A percentile compares a stretch with the other conserved stretches of the same genome.
Evolutionary conservation across 2,888 invertebrate species (phyloP).

Genomic region (Apomyelois bistriatella): DNA sequence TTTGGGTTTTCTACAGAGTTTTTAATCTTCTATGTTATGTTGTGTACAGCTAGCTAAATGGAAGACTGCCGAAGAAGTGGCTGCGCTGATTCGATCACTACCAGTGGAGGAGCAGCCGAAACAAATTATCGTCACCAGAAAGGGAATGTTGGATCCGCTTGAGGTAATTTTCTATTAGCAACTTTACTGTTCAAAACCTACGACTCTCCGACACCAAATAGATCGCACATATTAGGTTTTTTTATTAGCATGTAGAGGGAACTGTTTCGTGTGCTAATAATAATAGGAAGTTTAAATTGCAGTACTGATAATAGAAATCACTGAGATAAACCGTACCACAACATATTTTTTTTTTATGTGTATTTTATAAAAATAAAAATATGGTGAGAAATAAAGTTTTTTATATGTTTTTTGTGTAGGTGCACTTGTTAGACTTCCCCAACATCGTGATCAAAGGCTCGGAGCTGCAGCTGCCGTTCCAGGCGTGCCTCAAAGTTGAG

Average conservation of each 20-base stretch:
- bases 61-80: conserved; percentile 99
- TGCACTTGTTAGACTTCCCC: conserved; percentile 99
- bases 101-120: conserved; percentile 99
- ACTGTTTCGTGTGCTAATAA: too few relatives aligned
- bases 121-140: conserved; percentile 99
- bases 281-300: too few relatives aligned
- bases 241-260: too few relatives aligned
- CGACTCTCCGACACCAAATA: too few relatives aligned
- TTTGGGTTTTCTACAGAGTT: conserved; percentile 13
- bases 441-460: conserved; percentile 99
- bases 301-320: too few relatives aligned
- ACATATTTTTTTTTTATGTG: background rate
- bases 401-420: conserved; percentile 65
- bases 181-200: background rate
- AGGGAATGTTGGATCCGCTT: conserved; percentile 99
- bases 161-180: conserved; percentile 77
- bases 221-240: too few relatives aligned
- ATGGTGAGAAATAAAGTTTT: too few relatives aligned
- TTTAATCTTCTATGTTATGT: background rate
- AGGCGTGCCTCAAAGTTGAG: conserved; percentile 98
- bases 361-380: background rate
- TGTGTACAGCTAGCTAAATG: conserved; percentile 94
- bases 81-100: conserved; percentile 97
- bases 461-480: conserved; percentile 98
- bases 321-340: too few relatives aligned